phyloP scores from a whole-genome alignment of 2,797 vertebrate species.

The Arremon aurantiirostris region DNA sequence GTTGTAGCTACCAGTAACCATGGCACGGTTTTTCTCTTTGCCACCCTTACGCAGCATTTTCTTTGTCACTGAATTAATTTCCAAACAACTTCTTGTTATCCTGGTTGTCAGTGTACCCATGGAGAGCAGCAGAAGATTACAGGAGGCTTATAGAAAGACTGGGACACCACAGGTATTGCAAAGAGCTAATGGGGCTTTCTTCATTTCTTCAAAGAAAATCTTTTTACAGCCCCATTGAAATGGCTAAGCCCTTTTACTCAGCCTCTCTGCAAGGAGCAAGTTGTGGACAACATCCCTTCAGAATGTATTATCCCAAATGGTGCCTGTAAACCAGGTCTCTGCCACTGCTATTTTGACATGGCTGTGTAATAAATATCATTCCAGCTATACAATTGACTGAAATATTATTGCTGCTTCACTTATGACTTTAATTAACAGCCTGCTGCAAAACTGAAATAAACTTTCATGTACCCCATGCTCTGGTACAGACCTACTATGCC shows the following conservation, averaged over 20 bases:
- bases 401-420: not conserved
- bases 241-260: not conserved
- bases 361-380: not conserved
- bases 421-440: not conserved
- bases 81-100: not conserved
- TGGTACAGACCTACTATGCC: not conserved
- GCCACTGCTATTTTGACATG: not conserved
- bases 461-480: not conserved
- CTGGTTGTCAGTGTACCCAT: not conserved
- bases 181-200: not conserved
- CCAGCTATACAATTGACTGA: not conserved
- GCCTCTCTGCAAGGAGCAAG: not conserved
- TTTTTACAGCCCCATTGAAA: not conserved
- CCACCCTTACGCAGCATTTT: not conserved
- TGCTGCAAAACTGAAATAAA: constrained; percentile 13
- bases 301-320: not conserved
- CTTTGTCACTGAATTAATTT: not conserved
- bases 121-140: not conserved
- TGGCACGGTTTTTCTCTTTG: not conserved
- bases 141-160: not conserved
- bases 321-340: not conserved
- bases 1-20: constrained; percentile 36
- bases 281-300: not conserved
- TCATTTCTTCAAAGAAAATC: not conserved
- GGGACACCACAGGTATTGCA: not conserved